Evolutionary conservation across 2,113 vertebrate genomes (phyloP).

Genomic region (Muscicapa adusta): DNA sequence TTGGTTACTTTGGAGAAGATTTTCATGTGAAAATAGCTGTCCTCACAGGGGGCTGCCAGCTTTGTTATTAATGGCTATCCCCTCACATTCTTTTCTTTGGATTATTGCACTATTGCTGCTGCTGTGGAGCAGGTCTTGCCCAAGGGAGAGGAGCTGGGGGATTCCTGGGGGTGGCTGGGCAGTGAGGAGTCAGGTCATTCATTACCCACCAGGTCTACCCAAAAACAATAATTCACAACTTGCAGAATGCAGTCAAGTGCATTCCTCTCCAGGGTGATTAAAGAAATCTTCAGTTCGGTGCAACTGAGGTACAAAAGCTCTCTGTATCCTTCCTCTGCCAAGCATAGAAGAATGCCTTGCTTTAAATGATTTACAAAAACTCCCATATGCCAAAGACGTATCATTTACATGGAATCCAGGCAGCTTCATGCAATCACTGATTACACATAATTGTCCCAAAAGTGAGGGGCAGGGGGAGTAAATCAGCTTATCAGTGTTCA

Average conservation of each 20-base stretch:
- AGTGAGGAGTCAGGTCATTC: neutral
- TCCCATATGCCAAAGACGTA: neutral
- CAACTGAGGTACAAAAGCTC: conserved; percentile 41
- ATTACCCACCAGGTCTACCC: neutral
- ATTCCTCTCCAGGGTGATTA: conserved; percentile 48
- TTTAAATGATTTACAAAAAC: conserved; percentile 26
- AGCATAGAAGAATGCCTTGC: conserved; percentile 30
- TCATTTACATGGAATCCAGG: conserved; percentile 33
- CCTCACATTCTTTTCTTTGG: neutral
- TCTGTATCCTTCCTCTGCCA: conserved; percentile 28
- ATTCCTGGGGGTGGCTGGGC: neutral
- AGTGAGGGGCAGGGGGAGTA: neutral
- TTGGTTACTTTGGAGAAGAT: neutral
- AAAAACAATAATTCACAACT: neutral
- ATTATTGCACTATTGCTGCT: neutral
- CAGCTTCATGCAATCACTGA: neutral
- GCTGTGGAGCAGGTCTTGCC: neutral
- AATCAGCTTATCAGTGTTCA: neutral
- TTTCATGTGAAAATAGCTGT: conserved; percentile 1
- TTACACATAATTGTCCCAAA: neutral
- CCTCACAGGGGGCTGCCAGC: neutral
- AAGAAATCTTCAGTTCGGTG: conserved; percentile 31
- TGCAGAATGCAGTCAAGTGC: neutral
- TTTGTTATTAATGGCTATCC: neutral
- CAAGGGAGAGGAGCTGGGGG: neutral